Percentiles rank a stretch among this genome's conserved stretches.
Conservation (phyloP, 1,140 invertebrate genomes). For the Lepidostoma basale region DNA sequence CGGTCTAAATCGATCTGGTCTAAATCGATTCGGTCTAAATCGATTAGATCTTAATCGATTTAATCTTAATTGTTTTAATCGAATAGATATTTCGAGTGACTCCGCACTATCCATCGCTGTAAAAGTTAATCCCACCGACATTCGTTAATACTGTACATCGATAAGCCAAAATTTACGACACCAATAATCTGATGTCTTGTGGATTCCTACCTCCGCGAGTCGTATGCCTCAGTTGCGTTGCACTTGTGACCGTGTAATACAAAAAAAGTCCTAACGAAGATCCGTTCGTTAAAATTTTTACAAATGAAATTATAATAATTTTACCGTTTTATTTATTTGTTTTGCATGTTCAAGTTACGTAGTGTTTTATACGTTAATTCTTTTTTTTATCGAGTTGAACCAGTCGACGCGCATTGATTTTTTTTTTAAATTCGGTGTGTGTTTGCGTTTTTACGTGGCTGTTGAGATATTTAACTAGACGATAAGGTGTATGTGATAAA, state of each 20-base stretch:
- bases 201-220: neutral
- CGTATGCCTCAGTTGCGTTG: neutral
- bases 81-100: too few relatives aligned
- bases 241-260: neutral
- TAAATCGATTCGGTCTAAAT: too few relatives aligned
- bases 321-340: slow-evolving; percentile 24
- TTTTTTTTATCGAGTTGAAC: slow-evolving; percentile 23
- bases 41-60: too few relatives aligned
- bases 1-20: too few relatives aligned
- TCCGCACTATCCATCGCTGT: too few relatives aligned
- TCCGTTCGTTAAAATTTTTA: slow-evolving; percentile 14
- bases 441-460: slow-evolving; percentile 19
- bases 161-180: neutral
- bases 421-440: slow-evolving; percentile 21
- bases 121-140: neutral
- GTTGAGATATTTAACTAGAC: slow-evolving; percentile 19
- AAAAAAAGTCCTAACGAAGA: neutral
- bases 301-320: slow-evolving; percentile 12
- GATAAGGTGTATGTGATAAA: slow-evolving; percentile 32
- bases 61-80: too few relatives aligned
- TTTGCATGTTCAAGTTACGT: slow-evolving; percentile 24
- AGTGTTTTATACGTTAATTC: slow-evolving; percentile 20
- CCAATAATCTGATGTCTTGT: neutral
- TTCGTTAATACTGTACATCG: neutral
- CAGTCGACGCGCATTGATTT: neutral